Evolutionary conservation across 2,888 invertebrate genomes (phyloP), one percentile per base, ranked within the genome.

Genomic region (Pogonocherus hispidulus): DNA sequence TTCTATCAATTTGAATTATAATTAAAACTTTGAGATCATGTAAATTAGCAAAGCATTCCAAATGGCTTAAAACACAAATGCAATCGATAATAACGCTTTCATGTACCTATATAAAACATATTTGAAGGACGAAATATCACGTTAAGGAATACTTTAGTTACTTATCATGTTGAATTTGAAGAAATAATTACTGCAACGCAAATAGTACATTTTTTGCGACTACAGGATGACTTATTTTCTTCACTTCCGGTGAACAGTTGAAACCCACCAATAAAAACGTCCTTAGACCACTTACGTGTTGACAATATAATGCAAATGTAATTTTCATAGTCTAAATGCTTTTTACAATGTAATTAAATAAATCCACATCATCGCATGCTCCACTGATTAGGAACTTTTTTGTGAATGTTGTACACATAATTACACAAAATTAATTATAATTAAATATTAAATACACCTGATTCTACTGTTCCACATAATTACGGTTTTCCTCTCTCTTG

Each of bases 381-480:
- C 79, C 75, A 74, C 65, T 76, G 79, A 72, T 72, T 71, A 70
- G 76, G 78, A 78, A 79, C 76, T 78, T 76, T 76, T 76, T 70
- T 65, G 70, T 77, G 73, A 73, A 74, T 72, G 75, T 72, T 74
- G 70, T 74, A 71, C 70, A 72, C 69, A 71, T 79, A 79, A 80
- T 79, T 79, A 77, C 55, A 76, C 76, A 66, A 78, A 80, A 78
- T 80, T 80, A 79, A 80, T 80, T 76, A 77, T 78, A 77, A 79
- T 79, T 79, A 77, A 78, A 77, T 77, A 78, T 76, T 78, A 78
- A 78, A 79, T 78, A 77, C 80, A 74, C 72, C 75, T 71, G 78
- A 75, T 75, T 78, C 67, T 75, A 76, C 77, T 75, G 78, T 78
- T 71, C 71, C 56, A 68, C 66, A 72, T 78, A 78, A 80, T 80